A percentile compares a stretch with the other conserved stretches of the same genome.
phyloP scores from a whole-genome alignment of 2,888 invertebrate genomes.

The Acanthosepion lycidas region DNA sequence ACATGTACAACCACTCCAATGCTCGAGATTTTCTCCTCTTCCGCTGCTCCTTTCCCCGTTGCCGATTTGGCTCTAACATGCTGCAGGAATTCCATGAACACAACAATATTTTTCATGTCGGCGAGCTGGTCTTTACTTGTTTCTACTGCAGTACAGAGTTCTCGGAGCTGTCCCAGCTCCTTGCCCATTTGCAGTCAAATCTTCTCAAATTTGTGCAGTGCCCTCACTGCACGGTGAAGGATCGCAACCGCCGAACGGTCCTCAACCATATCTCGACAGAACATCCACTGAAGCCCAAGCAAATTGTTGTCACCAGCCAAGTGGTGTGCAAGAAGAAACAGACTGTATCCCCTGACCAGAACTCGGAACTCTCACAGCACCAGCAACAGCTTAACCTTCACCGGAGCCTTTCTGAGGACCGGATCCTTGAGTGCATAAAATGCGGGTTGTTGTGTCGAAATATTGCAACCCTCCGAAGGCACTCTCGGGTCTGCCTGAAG shows the following conservation, averaged over 20 bases:
- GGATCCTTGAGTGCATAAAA: constrained; percentile 40
- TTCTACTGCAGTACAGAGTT: constrained; percentile 62
- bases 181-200: constrained; percentile 62
- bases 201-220: constrained; percentile 66
- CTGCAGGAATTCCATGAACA: constrained; percentile 62
- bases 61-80: constrained; percentile 65
- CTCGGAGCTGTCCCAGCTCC: constrained; percentile 54
- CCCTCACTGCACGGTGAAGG: constrained; percentile 65
- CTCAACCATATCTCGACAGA: constrained; percentile 60
- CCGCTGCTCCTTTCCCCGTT: constrained; percentile 62
- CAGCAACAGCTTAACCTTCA: not conserved
- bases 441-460: constrained; percentile 39
- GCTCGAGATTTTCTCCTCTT: constrained; percentile 60
- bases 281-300: constrained; percentile 67
- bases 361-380: not conserved
- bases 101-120: constrained; percentile 57
- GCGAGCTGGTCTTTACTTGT: constrained; percentile 58
- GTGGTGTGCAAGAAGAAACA: constrained; percentile 63
- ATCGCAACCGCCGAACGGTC: constrained; percentile 59
- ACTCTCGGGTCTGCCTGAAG: constrained; percentile 24
- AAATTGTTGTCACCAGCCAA: constrained; percentile 66
- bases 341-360: not conserved
- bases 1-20: constrained; percentile 59
- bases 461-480: constrained; percentile 25
- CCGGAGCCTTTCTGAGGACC: constrained; percentile 24